These are phyloP conservation scores for Callopanchax toddi DNA, from an alignment of 2,113 vertebrate species.

Conservation along the genomic window DNA sequence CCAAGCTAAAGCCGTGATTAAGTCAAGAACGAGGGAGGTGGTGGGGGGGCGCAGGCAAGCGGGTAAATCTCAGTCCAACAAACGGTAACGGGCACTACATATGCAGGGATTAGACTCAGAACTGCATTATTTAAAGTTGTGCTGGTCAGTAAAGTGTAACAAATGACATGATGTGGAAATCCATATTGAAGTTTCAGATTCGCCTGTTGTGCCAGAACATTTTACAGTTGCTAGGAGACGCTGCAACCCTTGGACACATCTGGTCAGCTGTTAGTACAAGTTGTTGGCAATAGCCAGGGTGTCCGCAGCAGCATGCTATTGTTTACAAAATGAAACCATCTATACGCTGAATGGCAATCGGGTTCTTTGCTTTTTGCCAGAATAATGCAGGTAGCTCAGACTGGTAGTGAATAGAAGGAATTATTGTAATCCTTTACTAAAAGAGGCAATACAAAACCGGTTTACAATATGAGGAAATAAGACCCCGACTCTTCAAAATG, in stretches of 20 bases:
- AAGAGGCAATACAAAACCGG: not conserved
- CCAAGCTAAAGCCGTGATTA: constrained; percentile 21
- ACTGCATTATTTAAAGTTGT: constrained; percentile 9
- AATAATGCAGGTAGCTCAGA: not conserved
- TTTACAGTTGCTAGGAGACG: constrained; percentile 71
- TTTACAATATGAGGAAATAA: not conserved
- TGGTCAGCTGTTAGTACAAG: constrained; percentile 68
- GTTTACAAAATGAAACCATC: constrained; percentile 34
- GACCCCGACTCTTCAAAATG: constrained; percentile 13
- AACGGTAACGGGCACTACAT: not conserved
- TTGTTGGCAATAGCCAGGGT: constrained; percentile 55
- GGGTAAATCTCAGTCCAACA: not conserved
- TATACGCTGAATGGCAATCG: constrained; percentile 16
- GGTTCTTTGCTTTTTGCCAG: not conserved
- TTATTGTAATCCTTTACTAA: not conserved
- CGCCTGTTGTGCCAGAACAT: constrained; percentile 29
- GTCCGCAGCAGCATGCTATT: constrained; percentile 30
- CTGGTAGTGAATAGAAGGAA: not conserved
- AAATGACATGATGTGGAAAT: constrained; percentile 13
- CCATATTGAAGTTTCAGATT: constrained; percentile 21
- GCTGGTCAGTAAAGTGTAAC: constrained; percentile 18
- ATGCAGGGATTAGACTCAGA: constrained; percentile 1
- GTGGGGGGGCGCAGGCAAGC: too few species aligned
- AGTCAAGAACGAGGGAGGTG: constrained; percentile 1
- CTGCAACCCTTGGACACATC: constrained; percentile 61